phyloP scores from a whole-genome alignment of 2,888 invertebrate genomes.

The Auanema sp. region DNA sequence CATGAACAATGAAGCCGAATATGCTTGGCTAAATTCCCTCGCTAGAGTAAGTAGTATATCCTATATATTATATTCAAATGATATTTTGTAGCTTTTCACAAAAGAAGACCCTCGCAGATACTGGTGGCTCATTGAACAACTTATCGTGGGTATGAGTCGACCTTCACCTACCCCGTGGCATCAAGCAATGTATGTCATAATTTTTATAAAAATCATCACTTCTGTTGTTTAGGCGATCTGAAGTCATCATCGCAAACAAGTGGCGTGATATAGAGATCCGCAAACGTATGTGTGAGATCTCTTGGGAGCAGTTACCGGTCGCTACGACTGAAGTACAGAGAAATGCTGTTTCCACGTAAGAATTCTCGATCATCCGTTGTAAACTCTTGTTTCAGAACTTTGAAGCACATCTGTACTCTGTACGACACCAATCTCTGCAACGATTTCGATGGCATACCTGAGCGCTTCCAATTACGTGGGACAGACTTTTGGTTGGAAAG shows the following conservation, averaged over 20 bases:
- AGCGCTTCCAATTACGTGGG: conserved; percentile 20
- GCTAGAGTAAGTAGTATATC: conserved; percentile 6
- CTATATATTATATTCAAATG: not conserved
- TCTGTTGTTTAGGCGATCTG: conserved; percentile 29
- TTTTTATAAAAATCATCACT: not conserved
- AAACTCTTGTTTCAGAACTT: conserved; percentile 10
- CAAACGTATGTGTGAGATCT: conserved; percentile 29
- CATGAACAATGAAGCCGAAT: conserved; percentile 26
- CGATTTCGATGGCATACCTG: conserved; percentile 14
- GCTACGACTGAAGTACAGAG: conserved; percentile 28
- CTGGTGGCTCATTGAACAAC: conserved; percentile 39
- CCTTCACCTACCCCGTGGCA: conserved; percentile 14
- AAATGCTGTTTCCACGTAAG: conserved; percentile 18
- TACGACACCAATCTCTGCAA: conserved; percentile 21
- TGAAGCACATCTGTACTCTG: conserved; percentile 16
- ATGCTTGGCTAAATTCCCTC: conserved; percentile 19
- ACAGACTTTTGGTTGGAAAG: conserved; percentile 22
- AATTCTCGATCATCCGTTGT: not conserved
- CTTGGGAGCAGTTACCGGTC: conserved; percentile 25
- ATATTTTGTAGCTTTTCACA: conserved; percentile 8
- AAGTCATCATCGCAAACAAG: conserved; percentile 14
- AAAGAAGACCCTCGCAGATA: conserved; percentile 30
- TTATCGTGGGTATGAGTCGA: conserved; percentile 24
- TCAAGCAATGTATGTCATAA: conserved; percentile 16
- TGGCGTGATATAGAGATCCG: conserved; percentile 35